Evolutionary conservation across 2,888 invertebrate genomes (phyloP).

Genomic region (Heliconius charithonia): DNA sequence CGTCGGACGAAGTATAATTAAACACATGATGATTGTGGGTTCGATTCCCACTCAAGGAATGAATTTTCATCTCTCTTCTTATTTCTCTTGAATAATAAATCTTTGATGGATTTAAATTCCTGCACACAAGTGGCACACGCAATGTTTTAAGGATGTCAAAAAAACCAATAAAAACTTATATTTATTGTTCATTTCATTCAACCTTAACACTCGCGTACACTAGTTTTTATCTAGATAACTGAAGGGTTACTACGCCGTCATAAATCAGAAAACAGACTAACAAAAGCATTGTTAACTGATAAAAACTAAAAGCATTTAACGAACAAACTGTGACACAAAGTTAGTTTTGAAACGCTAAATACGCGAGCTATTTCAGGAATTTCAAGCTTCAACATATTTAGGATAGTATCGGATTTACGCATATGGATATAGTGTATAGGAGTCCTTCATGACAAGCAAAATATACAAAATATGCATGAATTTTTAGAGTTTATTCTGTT

Average conservation of each 20-base stretch:
- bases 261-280: neutral
- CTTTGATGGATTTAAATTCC: no score
- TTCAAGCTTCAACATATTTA: constrained; percentile 7
- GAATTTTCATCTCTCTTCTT: no score
- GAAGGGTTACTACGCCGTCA: neutral
- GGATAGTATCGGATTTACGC: neutral
- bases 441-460: neutral
- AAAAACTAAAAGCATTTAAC: neutral
- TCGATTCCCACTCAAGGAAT: no score
- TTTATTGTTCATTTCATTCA: no score
- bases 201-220: no score
- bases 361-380: constrained; percentile 4
- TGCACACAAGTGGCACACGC: no score
- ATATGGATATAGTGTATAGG: neutral
- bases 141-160: no score
- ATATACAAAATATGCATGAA: neutral
- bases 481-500: neutral
- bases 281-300: neutral
- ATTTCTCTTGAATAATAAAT: no score
- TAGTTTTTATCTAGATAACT: neutral
- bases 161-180: no score
- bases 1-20: neutral
- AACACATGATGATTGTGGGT: no score
- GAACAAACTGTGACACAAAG: neutral
- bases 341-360: constrained; percentile 8